Conservation (phyloP, 2,888 invertebrate genomes). For the Megamerina dolium region DNA sequence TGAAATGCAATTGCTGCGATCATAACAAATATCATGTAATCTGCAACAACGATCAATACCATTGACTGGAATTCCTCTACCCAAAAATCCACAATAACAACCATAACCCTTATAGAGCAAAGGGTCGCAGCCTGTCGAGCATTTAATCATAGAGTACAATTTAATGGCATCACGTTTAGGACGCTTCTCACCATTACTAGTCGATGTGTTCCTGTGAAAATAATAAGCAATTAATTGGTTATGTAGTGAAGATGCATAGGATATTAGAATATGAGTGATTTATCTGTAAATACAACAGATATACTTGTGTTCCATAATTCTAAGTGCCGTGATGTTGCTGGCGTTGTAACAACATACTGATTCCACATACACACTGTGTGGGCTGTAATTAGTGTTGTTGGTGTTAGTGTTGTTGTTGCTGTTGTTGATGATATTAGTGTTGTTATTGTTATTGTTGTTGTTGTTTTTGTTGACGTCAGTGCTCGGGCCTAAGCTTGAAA, state of each 20-base stretch:
- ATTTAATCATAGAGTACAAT: constrained; percentile 79
- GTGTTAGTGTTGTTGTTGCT: too few species aligned
- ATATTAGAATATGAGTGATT: too few species aligned
- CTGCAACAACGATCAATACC: constrained; percentile 77
- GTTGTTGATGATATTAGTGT: too few species aligned
- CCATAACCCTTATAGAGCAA: constrained; percentile 80
- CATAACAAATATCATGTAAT: constrained; percentile 81
- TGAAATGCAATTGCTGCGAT: constrained; percentile 69
- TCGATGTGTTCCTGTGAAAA: constrained; percentile 10
- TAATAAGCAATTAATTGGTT: too few species aligned
- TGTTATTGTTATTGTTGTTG: too few species aligned
- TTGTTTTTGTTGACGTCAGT: too few species aligned
- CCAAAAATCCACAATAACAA: constrained; percentile 84
- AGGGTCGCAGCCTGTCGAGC: constrained; percentile 80
- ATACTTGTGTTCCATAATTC: too few species aligned
- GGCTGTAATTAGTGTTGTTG: not conserved
- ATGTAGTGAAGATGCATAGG: too few species aligned
- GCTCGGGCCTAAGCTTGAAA: too few species aligned
- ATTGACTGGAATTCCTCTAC: constrained; percentile 71
- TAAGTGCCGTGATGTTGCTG: not conserved
- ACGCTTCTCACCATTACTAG: constrained; percentile 51
- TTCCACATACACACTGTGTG: too few species aligned
- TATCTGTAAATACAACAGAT: too few species aligned
- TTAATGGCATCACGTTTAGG: constrained; percentile 70
- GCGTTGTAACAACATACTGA: too few species aligned